phyloP scores from a whole-genome alignment of 2,888 invertebrate genomes.

The Drosophila nr. perissopoda region DNA sequence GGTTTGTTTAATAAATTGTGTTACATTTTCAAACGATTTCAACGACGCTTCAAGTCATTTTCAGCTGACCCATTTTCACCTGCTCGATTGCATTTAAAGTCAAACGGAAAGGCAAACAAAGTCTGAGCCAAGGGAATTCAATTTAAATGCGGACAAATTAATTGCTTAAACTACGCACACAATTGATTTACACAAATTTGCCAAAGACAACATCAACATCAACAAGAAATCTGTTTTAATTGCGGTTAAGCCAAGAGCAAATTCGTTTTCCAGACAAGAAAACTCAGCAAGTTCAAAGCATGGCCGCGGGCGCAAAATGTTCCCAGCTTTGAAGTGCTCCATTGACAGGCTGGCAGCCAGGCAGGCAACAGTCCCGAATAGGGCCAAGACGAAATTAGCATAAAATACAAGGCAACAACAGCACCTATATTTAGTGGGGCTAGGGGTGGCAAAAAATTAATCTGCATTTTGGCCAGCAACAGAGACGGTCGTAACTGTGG shows the following conservation, averaged over 20 bases:
- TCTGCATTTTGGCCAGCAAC: conserved; percentile 46
- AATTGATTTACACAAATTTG: conserved; percentile 78
- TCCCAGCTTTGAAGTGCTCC: conserved; percentile 70
- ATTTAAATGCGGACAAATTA: conserved; percentile 70
- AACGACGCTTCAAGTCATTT: neutral
- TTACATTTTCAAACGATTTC: neutral
- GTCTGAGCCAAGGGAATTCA: conserved; percentile 38
- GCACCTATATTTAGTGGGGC: conserved; percentile 42
- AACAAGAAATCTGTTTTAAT: conserved; percentile 77
- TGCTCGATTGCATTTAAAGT: conserved; percentile 1
- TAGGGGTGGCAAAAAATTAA: conserved; percentile 44
- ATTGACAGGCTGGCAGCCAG: conserved; percentile 29
- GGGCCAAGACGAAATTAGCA: conserved; percentile 56
- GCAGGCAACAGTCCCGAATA: conserved; percentile 18
- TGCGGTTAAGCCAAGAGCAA: conserved; percentile 68
- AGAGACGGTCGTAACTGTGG: conserved; percentile 1
- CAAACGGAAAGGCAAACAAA: conserved; percentile 3
- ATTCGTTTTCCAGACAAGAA: conserved; percentile 46
- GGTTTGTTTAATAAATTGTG: neutral
- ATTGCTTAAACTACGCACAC: conserved; percentile 71
- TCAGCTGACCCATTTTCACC: neutral
- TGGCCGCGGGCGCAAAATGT: conserved; percentile 59
- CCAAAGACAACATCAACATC: conserved; percentile 70
- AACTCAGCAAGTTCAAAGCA: conserved; percentile 71
- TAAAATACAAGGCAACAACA: conserved; percentile 43